Base-by-base conservation (phyloP, 2,888 invertebrate genomes). In the Diarsia brunnea region DNA sequence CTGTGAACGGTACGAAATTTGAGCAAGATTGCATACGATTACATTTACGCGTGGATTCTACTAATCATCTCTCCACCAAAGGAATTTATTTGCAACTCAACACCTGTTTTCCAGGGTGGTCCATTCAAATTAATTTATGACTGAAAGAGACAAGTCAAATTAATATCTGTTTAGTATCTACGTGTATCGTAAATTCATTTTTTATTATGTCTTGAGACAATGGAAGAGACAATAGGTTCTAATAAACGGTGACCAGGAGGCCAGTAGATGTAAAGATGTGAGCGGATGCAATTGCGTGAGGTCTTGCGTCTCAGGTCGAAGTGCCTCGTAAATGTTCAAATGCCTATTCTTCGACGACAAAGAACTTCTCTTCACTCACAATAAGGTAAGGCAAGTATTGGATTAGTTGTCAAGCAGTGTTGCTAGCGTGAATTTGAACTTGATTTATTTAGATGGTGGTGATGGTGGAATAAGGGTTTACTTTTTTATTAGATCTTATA, bases 301-400 rank as follows among this genome's bases (percentile, higher is more conserved):
- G 84, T 83, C 84, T 84, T 71, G 61, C 55, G 58, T 66, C 31
- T 47, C 43, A 21, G 55, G 77, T 65, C 60, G 60, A 21, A 83
- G 69, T 83, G 69, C 31, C 69, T 81, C 84, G 71, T 83, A 84
- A 84, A 81, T 77, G 60, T 61, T 63, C 61, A 79, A 83, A 81
- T 77, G 69, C 77, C 71, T 71, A 81, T 83, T 83, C 81, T 83
- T 77, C 61, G 51, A 70, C 38, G 68, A 83, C 82, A 84, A 73
- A 76, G 82, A 64, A 72, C 73, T 65, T 72, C 47, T 67, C 74
- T 68, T 66, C 53, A 31, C 58, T 73, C 53, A 55, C 43, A 55
- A 45, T 55, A 58, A 55, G 49, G 49, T 55, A 58, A 55, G 49
- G 49, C 49, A 53, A 55, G 64, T 68, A 73, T 84, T 84, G 68